Base-by-base conservation (phyloP, 2,888 invertebrate species). In the Tenthredo notha region DNA sequence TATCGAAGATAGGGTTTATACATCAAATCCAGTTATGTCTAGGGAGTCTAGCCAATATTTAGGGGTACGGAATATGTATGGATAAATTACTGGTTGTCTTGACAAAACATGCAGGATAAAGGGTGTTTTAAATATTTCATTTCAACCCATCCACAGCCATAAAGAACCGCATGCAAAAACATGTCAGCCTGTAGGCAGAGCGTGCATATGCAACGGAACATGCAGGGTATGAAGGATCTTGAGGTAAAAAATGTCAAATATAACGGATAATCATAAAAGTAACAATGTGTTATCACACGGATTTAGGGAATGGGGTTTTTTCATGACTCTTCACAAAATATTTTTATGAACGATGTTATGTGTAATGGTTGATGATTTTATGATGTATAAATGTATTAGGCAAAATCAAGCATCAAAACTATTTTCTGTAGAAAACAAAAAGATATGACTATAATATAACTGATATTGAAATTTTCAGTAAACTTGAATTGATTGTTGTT, bases 161-260 rank as follows among this genome's bases (percentile, higher is more conserved):
- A 83, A 83, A 33, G 67, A 43, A 65, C 29, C 47, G 29, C 83
- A 83, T 83, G 70, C 83, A 67, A 89, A 90, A 87, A 89, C 88
- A 88, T 87, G 88, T 90, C 88, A 90, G 67, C 91, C 89, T 92
- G 91, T 91, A 88, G 89, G 89, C 90, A 88, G 88, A 87, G 89
- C 91, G 88, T 92, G 92, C 92, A 86, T 88, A 91, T 91, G 90
- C 91, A 91, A 87, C 88, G 85, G 89, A 89, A 78, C 91, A 91
- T 92, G 91, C 92, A 87, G 89, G 91, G 88, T 47, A 18, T 67
- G 15, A 7, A 40, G 80, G 58, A 61, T 61, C 21, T 40, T 61
- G 15, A 12, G 40, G 12, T 80, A 61, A 40, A 80, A 50, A 40
- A 80, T 80, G 80, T 80, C 40, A 12, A 80, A 61, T 15, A 54